Evolutionary conservation across 2,797 vertebrate genomes (phyloP), one percentile per base, ranked within the genome.

Genomic region (Galagoides demidoff): DNA sequence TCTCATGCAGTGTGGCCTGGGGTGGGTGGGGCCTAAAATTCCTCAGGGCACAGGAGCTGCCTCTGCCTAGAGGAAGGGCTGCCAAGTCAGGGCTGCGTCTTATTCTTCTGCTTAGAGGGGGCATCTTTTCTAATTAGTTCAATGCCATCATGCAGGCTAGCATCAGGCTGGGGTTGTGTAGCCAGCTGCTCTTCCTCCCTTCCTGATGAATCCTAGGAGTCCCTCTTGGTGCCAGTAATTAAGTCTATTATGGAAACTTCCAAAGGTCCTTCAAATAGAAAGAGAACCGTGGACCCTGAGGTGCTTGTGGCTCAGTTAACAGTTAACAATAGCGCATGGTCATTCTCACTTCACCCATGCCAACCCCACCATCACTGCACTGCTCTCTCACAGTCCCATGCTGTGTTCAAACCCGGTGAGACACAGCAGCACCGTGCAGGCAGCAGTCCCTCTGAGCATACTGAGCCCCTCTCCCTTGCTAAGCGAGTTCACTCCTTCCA

Each of bases 141-240:
- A 29, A 10, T 43, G 49, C 39, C 34, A 3, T 52, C 16, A 16
- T 1, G 6, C 49, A 16, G 63, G 16, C 39, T 29, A 4, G 27
- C 22, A 3, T 2, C 1, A 6, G 34, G 71, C 76, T 34, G 19
- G 43, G 5, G 3, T 7, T 2, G 2, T 12, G 23, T 2, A 13
- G 25, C 34, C 5, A 31, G 66, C 66, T 27, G 0, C 27, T 11
- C 34, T 5, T 3, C 31, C 37, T 39, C 13, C 31, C 29, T 57
- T 27, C 25, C 10, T 0, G 1, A 39, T 17, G 25, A 59, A 20
- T 3, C 25, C 37, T 23, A 19, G 14, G 20, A 34, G 45, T 63
- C 45, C 74, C 49, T 55, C 29, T 43, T 49, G 16, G 45, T 76
- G 52, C 61, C 71, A 20, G 13, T 59, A 61, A 57, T 84, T 34